Conservation (phyloP, 1,140 invertebrate species). For the Rhyzopertha dominica region DNA sequence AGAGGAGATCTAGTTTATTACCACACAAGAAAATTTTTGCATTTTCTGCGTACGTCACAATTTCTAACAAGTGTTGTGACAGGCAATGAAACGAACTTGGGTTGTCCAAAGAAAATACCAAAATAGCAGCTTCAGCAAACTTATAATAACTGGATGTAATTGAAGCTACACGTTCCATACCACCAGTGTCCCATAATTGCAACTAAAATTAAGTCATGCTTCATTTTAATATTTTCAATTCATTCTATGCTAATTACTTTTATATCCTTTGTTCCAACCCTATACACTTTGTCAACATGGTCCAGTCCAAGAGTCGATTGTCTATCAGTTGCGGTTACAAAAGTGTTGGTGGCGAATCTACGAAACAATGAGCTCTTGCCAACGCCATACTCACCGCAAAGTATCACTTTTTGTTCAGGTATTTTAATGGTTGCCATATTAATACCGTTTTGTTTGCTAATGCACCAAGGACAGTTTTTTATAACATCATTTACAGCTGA, state of each 20-base stretch:
- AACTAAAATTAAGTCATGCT: conserved; percentile 52
- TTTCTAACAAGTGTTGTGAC: conserved; percentile 84
- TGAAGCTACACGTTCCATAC: conserved; percentile 90
- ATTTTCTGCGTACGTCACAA: conserved; percentile 88
- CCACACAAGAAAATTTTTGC: conserved; percentile 91
- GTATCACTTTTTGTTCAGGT: conserved; percentile 89
- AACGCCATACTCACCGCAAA: conserved; percentile 92
- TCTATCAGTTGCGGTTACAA: conserved; percentile 71
- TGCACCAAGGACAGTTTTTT: too few relatives aligned
- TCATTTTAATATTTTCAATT: not conserved
- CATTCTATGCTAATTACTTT: conserved; percentile 63
- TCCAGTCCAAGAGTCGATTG: conserved; percentile 88
- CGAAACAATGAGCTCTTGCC: conserved; percentile 92
- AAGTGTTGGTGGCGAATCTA: conserved; percentile 83
- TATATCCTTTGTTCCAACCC: conserved; percentile 67
- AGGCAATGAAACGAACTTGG: conserved; percentile 86
- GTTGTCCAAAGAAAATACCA: conserved; percentile 87
- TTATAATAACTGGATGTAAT: conserved; percentile 92
- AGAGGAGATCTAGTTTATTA: conserved; percentile 80
- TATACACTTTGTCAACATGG: conserved; percentile 78
- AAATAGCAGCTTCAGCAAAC: conserved; percentile 85
- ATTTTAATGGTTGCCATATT: conserved; percentile 80
- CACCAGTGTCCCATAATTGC: conserved; percentile 90
- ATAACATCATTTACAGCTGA: too few relatives aligned
- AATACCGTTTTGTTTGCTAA: too few relatives aligned